Percentiles rank a stretch among this genome's conserved stretches.
Conservation (phyloP, 2,113 vertebrate genomes). For the Rhadina sibilatrix region DNA sequence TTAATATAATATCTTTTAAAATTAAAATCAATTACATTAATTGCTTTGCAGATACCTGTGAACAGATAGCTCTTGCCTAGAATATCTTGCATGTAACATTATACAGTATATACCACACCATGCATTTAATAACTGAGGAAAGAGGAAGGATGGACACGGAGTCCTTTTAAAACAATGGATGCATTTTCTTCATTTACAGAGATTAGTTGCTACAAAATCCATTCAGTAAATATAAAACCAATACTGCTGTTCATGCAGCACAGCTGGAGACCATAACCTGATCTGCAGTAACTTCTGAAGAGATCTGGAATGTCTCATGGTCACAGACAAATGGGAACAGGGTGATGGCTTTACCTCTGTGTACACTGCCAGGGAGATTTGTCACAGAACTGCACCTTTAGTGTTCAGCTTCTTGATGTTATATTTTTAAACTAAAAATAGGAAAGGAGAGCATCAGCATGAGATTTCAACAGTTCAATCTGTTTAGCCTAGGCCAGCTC, state of each 20-base stretch:
- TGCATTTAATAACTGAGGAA: neutral
- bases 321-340: neutral
- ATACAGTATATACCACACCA: neutral
- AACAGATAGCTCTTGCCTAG: neutral
- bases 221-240: neutral
- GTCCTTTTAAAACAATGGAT: neutral
- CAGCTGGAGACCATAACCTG: neutral
- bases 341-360: neutral
- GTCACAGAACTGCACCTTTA: neutral
- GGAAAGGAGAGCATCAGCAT: neutral
- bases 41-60: neutral
- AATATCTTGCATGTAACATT: neutral
- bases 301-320: neutral
- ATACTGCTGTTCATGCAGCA: neutral
- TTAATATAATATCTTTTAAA: neutral
- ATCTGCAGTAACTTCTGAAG: neutral
- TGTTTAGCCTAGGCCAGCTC: neutral
- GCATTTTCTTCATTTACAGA: neutral
- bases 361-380: neutral
- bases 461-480: neutral
- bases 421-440: neutral
- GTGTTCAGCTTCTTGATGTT: neutral
- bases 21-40: neutral
- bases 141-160: neutral
- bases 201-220: neutral